A percentile compares a stretch with the other conserved stretches of the same genome.
Conservation (phyloP, 1,140 invertebrate genomes). For the Palaemon carinicauda region DNA sequence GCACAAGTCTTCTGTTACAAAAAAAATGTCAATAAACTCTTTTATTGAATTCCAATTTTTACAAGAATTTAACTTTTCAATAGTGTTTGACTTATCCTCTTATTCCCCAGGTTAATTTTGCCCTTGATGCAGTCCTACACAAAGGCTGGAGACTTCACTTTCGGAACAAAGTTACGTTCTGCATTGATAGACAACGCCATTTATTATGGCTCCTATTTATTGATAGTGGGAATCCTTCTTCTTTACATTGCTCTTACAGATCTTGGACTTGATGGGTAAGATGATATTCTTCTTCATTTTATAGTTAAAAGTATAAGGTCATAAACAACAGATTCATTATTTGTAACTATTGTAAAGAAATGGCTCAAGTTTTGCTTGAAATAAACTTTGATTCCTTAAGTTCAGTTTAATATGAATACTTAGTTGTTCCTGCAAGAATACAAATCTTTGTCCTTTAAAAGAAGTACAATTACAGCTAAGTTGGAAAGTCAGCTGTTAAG, state of each 20-base stretch:
- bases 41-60: no score
- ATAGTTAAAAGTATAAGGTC: background rate
- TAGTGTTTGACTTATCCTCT: no score
- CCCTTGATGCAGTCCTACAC: conserved; percentile 99
- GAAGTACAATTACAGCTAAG: no score
- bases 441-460: background rate
- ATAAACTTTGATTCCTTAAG: background rate
- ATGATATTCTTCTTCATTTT: background rate
- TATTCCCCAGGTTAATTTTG: conserved; percentile 77
- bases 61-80: no score
- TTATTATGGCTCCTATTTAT: conserved; percentile 96
- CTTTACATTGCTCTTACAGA: conserved; percentile 93
- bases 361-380: background rate
- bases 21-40: no score
- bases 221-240: conserved; percentile 92
- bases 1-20: no score
- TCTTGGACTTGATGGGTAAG: conserved; percentile 85
- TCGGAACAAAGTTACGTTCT: conserved; percentile 93
- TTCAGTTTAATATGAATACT: background rate
- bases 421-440: background rate
- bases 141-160: conserved; percentile 96
- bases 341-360: background rate
- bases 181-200: conserved; percentile 96
- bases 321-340: no score
- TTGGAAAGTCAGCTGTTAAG: no score